These are phyloP conservation scores for Megastigmus dorsalis DNA, from an alignment of 2,888 invertebrate genomes.

Conservation along the genomic window DNA sequence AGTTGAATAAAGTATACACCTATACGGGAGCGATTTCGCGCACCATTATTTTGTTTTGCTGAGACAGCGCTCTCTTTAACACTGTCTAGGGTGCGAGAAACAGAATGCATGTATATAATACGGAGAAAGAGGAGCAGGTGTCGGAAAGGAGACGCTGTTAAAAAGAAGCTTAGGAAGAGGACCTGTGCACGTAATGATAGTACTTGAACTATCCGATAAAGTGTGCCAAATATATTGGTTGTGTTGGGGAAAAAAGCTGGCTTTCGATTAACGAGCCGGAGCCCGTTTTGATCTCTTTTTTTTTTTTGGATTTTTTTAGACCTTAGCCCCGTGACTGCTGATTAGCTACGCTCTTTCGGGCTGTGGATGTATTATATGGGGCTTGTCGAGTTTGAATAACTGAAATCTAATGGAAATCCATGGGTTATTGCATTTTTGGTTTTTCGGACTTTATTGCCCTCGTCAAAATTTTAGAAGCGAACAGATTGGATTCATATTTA, in stretches of 20 bases:
- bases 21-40: slow-evolving; percentile 52
- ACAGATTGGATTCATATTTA: too few relatives aligned
- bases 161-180: slow-evolving; percentile 33
- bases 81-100: not conserved
- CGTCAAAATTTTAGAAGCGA: too few relatives aligned
- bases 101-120: not conserved
- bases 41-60: slow-evolving; percentile 49
- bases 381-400: too few relatives aligned
- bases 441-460: too few relatives aligned
- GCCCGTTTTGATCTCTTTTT: not conserved
- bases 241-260: slow-evolving; percentile 16
- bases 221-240: slow-evolving; percentile 37
- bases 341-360: not conserved
- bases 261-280: slow-evolving; percentile 35
- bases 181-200: slow-evolving; percentile 50
- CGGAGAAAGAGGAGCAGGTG: slow-evolving; percentile 37
- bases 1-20: too few relatives aligned
- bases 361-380: too few relatives aligned
- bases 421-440: too few relatives aligned
- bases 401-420: too few relatives aligned
- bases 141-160: slow-evolving; percentile 26
- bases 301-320: not conserved
- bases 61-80: not conserved
- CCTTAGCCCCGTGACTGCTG: not conserved
- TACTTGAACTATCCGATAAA: slow-evolving; percentile 37